phyloP scores from a whole-genome alignment of 2,797 vertebrate genomes.

The Micrastur ruficollis region DNA sequence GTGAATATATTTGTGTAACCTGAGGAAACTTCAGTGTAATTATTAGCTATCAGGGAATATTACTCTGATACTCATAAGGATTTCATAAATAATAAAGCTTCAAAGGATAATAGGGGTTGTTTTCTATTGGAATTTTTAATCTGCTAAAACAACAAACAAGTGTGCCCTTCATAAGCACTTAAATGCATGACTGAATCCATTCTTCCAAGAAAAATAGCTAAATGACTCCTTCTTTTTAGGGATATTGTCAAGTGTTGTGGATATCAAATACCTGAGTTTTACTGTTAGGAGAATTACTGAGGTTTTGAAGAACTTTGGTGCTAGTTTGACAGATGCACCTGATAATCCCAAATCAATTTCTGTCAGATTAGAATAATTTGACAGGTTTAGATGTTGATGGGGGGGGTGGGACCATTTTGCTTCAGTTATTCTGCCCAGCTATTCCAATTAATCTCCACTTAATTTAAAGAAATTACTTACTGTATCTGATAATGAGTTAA shows the following conservation, averaged over 20 bases:
- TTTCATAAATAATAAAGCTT: background rate
- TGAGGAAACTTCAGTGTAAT: background rate
- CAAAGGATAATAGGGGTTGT: background rate
- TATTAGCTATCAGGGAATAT: background rate
- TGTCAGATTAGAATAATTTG: background rate
- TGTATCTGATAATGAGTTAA: slow-evolving; percentile 57
- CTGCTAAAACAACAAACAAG: background rate
- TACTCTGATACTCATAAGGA: background rate
- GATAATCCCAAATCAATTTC: slow-evolving; percentile 8
- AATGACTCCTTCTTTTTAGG: background rate
- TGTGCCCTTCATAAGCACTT: background rate
- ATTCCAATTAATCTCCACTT: slow-evolving; percentile 63
- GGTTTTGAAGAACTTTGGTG: background rate
- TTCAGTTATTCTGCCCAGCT: slow-evolving; percentile 53
- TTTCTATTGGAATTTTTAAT: background rate
- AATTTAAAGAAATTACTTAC: slow-evolving; percentile 63
- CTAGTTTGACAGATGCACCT: background rate
- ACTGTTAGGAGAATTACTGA: background rate
- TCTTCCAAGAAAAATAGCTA: background rate
- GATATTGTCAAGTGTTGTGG: background rate
- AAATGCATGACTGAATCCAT: background rate
- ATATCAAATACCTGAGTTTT: background rate
- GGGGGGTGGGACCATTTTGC: slow-evolving; percentile 5
- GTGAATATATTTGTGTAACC: background rate
- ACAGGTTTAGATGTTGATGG: slow-evolving; percentile 13